Conservation (phyloP, 2,888 invertebrate genomes). For the Drosophila stalkeri region DNA sequence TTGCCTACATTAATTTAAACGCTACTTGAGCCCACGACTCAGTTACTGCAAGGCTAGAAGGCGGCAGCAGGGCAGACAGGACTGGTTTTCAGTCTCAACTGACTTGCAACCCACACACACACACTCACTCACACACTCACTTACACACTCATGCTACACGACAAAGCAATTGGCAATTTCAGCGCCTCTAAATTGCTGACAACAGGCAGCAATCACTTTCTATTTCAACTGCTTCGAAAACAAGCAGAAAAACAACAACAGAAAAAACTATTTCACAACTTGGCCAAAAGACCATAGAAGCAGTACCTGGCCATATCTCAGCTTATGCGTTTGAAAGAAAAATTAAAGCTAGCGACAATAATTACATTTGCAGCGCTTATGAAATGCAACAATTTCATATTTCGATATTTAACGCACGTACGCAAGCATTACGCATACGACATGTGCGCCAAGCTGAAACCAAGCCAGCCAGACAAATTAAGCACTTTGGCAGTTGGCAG, state of each 20-base stretch:
- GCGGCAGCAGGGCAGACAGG: constrained; percentile 4
- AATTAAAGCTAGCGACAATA: constrained; percentile 69
- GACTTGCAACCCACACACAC: constrained; percentile 41
- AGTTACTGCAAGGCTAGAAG: constrained; percentile 23
- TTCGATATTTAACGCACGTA: constrained; percentile 65
- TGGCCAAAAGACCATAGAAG: constrained; percentile 7
- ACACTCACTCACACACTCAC: constrained; percentile 39
- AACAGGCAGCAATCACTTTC: constrained; percentile 73
- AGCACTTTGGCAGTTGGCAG: constrained; percentile 40
- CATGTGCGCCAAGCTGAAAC: constrained; percentile 15
- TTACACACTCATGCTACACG: background rate
- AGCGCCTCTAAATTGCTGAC: constrained; percentile 70
- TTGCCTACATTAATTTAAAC: constrained; percentile 73
- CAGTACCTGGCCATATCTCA: constrained; percentile 17
- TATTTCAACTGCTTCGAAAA: constrained; percentile 54
- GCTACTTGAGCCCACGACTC: constrained; percentile 65
- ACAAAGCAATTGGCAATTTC: constrained; percentile 70
- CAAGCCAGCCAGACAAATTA: constrained; percentile 14
- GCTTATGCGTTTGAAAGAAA: constrained; percentile 9
- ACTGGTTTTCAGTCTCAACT: constrained; percentile 21
- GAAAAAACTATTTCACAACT: constrained; percentile 44
- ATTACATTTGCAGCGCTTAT: constrained; percentile 60
- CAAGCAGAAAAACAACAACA: constrained; percentile 2
- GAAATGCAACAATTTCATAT: constrained; percentile 55
- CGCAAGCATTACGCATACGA: constrained; percentile 68